Evolutionary conservation across 2,113 vertebrate species (phyloP).

Genomic region (Himantopus leucocephalus): DNA sequence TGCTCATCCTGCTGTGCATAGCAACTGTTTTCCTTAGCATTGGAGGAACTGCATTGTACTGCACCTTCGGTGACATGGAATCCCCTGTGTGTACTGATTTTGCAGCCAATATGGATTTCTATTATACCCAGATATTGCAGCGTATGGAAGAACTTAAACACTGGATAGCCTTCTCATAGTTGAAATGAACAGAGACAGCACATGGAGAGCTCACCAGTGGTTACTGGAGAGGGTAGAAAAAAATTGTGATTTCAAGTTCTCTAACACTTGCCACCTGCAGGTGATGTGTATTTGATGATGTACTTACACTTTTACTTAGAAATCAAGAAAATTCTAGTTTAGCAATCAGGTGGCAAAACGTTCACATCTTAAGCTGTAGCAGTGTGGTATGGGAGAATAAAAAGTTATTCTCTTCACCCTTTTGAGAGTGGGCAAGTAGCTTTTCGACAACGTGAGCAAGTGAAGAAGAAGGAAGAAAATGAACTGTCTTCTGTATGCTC

Average conservation of each 20-base stretch:
- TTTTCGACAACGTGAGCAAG: not conserved
- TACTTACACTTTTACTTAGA: conserved; percentile 11
- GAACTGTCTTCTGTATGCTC: not conserved
- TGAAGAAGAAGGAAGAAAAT: conserved; percentile 19
- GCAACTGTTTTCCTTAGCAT: conserved; percentile 92
- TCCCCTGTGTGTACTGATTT: conserved; percentile 92
- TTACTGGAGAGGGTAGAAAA: conserved; percentile 4
- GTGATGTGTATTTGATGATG: not conserved
- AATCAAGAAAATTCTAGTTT: conserved; percentile 17
- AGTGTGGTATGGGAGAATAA: not conserved
- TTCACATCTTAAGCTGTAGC: conserved; percentile 8
- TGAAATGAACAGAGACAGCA: not conserved
- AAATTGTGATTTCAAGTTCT: conserved; percentile 44
- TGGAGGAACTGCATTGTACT: conserved; percentile 92
- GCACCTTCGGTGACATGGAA: conserved; percentile 85
- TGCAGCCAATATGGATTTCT: conserved; percentile 88
- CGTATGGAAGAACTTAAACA: conserved; percentile 81
- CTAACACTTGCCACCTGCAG: not conserved
- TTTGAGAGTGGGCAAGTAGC: conserved; percentile 1
- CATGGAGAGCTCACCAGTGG: not conserved
- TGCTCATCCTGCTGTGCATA: conserved; percentile 89
- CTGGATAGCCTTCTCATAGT: conserved; percentile 86
- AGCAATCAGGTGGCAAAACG: conserved; percentile 7
- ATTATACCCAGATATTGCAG: conserved; percentile 77
- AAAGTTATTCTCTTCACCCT: not conserved